Conservation (phyloP, 37 sponge, comb jelly and placozoan species). For the Crambe crambe region DNA sequence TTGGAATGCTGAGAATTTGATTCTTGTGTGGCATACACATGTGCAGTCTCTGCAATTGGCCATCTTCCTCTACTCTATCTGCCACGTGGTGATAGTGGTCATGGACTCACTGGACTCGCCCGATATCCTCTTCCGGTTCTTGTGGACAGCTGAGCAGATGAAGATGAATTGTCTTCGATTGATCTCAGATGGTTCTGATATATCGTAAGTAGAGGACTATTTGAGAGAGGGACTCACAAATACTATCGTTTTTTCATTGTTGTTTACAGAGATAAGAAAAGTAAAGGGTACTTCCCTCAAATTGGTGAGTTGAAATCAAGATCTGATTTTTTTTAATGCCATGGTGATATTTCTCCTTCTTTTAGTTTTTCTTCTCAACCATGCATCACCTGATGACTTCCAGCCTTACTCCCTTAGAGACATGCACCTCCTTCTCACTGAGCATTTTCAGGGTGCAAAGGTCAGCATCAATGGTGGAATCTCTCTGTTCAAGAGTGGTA, state of each 20-base stretch:
- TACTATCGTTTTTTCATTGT: too few relatives aligned
- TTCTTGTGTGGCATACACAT: not conserved
- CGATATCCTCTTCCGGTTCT: conserved; percentile 62
- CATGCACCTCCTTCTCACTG: conserved; percentile 33
- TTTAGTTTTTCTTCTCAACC: conserved; percentile 80
- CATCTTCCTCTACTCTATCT: conserved; percentile 71
- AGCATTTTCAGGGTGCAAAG: conserved; percentile 28
- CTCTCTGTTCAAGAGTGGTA: conserved; percentile 56
- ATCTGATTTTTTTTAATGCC: too few relatives aligned
- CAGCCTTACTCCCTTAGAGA: conserved; percentile 61
- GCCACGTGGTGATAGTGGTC: conserved; percentile 73
- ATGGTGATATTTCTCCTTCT: too few relatives aligned
- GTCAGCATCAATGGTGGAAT: conserved; percentile 48
- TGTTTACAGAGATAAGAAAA: conserved; percentile 28
- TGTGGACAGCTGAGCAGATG: conserved; percentile 57
- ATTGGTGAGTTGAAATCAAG: conserved; percentile 49
- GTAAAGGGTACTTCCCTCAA: conserved; percentile 56
- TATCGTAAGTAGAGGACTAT: not conserved
- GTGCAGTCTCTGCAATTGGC: conserved; percentile 70
- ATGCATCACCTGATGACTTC: conserved; percentile 74
- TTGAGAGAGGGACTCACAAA: not conserved
- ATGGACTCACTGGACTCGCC: conserved; percentile 57
- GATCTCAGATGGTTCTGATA: not conserved
- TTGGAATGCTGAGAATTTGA: too few relatives aligned
- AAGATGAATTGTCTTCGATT: conserved; percentile 44